A percentile compares a stretch with the other conserved stretches of the same genome.
Conservation (phyloP, 92 coral and sea anemone species). For the Plumapathes pennacea region DNA sequence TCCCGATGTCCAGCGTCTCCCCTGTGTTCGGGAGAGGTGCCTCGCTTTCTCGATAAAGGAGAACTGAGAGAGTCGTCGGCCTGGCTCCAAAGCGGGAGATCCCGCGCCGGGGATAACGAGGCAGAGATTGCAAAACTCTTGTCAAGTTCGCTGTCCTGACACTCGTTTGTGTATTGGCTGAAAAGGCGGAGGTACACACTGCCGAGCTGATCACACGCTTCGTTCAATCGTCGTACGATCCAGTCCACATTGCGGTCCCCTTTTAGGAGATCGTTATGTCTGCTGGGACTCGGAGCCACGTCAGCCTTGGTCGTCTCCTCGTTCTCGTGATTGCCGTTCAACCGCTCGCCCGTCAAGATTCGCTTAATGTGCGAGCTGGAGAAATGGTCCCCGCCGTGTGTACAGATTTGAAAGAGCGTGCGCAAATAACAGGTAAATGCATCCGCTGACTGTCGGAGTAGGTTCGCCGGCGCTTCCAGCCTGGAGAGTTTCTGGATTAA, state of each 20-base stretch:
- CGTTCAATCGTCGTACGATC: conserved; percentile 93
- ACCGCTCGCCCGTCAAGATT: conserved; percentile 92
- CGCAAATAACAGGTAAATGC: conserved; percentile 93
- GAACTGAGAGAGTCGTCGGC: conserved; percentile 66
- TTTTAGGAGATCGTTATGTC: conserved; percentile 82
- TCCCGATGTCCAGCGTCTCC: conserved; percentile 55
- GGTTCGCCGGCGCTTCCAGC: conserved; percentile 90
- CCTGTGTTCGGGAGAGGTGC: conserved; percentile 62
- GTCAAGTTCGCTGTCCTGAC: conserved; percentile 55
- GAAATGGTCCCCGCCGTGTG: conserved; percentile 95
- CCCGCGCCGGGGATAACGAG: conserved; percentile 88
- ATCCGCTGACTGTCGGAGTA: conserved; percentile 94
- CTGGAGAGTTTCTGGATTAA: conserved; percentile 91
- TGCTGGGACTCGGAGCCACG: conserved; percentile 42
- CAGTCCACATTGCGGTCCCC: conserved; percentile 93
- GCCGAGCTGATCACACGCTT: conserved; percentile 94
- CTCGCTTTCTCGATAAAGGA: conserved; percentile 58
- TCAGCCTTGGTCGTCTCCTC: conserved; percentile 72
- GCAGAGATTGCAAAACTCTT: conserved; percentile 82
- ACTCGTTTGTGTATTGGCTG: conserved; percentile 74
- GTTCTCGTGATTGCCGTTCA: conserved; percentile 53
- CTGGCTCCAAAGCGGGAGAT: conserved; percentile 40
- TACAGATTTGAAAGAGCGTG: conserved; percentile 94
- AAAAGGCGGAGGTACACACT: conserved; percentile 94
- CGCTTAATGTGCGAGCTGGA: conserved; percentile 95